Evolutionary conservation across 1,140 invertebrate species (phyloP), one percentile per base, ranked within the genome.

Genomic region (Ylistrum balloti): DNA sequence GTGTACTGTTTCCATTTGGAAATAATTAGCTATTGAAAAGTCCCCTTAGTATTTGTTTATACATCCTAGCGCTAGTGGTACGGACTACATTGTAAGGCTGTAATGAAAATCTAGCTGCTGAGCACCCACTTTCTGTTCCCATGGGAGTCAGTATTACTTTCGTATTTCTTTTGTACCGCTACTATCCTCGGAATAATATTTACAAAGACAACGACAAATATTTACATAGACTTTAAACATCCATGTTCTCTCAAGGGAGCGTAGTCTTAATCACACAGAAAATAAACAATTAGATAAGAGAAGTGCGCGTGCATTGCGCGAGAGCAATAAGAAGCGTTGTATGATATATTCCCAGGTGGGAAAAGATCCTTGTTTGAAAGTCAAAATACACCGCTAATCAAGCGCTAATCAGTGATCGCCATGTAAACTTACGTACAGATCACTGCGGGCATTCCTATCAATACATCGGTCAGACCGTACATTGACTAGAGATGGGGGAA

Each of bases 171-270:
- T 74, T 74, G 56, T 74, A 28, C 56, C 56, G 56, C 22, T 74
- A 74, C 56, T 74, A 74, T 74, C n/a, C 56, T 74, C 56, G 22
- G 13, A 45, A 74, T 74, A 74, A 74, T 74, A 74, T 74, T 74
- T 74, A 74, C 56, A 9, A 74, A 74, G 56, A 74, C 22, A 74
- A 28, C 56, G 22, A n/a, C 56, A 74, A 74, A 74, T 74, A 74
- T 74, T 74, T 74, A 74, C 56, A 74, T 74, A 74, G 56, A 74
- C 56, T 74, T 74, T 74, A 74, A 74, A 74, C 56, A 74, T 74
- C n/a, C 56, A 74, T 74, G 56, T 74, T 74, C 56, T 74, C 56
- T 74, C 56, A 74, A 74, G 56, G n/a, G 56, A 74, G 56, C 56
- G 56, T 28, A 74, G 56, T 28, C 22, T n/a, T 74, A 74, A 74